These are phyloP conservation scores for Oegoconia quadripuncta DNA, from an alignment of 2,888 invertebrate species.

Conservation along the genomic window DNA sequence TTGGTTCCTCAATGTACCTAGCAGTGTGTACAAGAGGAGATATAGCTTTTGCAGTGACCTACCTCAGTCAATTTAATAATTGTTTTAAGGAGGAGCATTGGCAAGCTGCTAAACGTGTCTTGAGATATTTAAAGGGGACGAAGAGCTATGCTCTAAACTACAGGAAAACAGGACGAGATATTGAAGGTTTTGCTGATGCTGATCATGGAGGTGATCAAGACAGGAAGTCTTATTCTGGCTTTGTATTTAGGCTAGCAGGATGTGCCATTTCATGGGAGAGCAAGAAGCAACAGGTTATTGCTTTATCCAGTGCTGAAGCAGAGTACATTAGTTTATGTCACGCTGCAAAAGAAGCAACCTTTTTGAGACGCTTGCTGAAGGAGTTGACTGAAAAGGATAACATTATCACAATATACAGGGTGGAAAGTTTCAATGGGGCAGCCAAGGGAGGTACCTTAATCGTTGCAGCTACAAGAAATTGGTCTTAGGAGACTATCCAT, in stretches of 20 bases:
- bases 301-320: too few relatives aligned
- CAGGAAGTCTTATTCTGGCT: neutral
- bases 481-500: too few relatives aligned
- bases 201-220: neutral
- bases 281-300: neutral
- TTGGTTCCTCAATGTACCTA: too few relatives aligned
- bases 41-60: neutral
- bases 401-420: too few relatives aligned
- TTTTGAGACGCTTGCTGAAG: too few relatives aligned
- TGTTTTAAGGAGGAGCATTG: neutral
- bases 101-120: slow-evolving; percentile 1
- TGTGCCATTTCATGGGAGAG: neutral
- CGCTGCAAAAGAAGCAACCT: too few relatives aligned
- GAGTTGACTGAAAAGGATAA: too few relatives aligned
- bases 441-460: too few relatives aligned
- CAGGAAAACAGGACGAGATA: neutral
- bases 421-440: too few relatives aligned
- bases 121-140: slow-evolving; percentile 3
- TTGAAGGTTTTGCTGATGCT: neutral
- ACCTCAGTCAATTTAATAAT: slow-evolving; percentile 2
- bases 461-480: too few relatives aligned
- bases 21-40: too few relatives aligned
- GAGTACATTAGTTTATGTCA: too few relatives aligned
- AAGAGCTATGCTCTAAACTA: neutral
- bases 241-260: neutral